These are phyloP conservation scores for Phenganax stokvisi DNA, from an alignment of 92 coral and sea anemone genomes.

Conservation along the genomic window DNA sequence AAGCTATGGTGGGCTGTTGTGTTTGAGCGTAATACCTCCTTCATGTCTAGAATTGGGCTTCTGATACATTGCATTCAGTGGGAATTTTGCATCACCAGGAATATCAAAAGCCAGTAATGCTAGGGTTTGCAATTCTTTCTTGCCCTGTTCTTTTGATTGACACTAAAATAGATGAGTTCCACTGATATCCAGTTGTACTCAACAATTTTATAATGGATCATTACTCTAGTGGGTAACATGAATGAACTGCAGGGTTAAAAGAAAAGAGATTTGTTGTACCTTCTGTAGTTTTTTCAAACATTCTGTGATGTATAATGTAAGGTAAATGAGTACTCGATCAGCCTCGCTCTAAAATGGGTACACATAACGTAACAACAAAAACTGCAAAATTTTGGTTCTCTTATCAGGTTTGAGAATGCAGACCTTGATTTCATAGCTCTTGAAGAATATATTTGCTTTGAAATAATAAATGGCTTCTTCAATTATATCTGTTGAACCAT, in stretches of 20 bases:
- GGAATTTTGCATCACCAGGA: constrained; percentile 91
- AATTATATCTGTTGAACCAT: constrained; percentile 74
- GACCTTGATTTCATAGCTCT: constrained; percentile 97
- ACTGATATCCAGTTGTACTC: too few species aligned
- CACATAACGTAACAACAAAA: neutral
- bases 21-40: constrained; percentile 54
- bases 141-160: constrained; percentile 69
- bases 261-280: constrained; percentile 43
- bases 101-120: constrained; percentile 73
- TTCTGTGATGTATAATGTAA: constrained; percentile 86
- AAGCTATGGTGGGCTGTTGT: neutral
- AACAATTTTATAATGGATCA: too few species aligned
- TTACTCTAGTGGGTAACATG: neutral
- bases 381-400: neutral
- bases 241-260: neutral
- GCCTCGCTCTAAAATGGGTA: constrained; percentile 67
- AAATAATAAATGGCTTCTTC: constrained; percentile 84
- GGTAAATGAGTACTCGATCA: constrained; percentile 90
- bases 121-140: constrained; percentile 80
- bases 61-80: constrained; percentile 94
- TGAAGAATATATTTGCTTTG: constrained; percentile 98
- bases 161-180: constrained; percentile 44
- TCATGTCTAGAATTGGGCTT: constrained; percentile 79
- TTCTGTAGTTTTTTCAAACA: constrained; percentile 91
- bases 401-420: neutral